A percentile compares a stretch with the other conserved stretches of the same genome.
Conservation (phyloP, 2,888 invertebrate genomes). For the Empis stercorea region DNA sequence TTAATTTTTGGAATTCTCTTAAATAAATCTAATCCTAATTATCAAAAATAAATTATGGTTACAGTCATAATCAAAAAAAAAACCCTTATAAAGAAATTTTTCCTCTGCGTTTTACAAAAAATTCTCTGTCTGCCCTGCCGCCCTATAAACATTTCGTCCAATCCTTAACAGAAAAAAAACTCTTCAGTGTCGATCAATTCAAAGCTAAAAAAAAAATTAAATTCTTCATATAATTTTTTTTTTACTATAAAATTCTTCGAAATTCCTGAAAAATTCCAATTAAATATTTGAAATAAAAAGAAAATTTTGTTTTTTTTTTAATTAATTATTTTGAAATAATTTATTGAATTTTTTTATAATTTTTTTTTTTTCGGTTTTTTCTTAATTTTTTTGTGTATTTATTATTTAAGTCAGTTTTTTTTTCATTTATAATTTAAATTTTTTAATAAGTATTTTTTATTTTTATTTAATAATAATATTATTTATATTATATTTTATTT, state of each 20-base stretch:
- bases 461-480: constrained; percentile 6
- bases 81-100: too few species aligned
- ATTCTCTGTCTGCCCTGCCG: too few species aligned
- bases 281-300: too few species aligned
- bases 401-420: not conserved
- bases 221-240: not conserved
- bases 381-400: not conserved
- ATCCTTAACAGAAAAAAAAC: not conserved
- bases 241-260: not conserved
- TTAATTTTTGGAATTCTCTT: too few species aligned
- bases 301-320: not conserved
- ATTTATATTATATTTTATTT: not conserved
- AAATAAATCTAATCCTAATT: too few species aligned
- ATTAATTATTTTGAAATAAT: constrained; percentile 1
- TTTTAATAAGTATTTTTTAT: constrained; percentile 7
- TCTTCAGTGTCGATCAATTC: not conserved
- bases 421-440: not conserved
- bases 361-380: not conserved
- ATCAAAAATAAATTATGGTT: too few species aligned
- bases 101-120: too few species aligned
- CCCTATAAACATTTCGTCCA: too few species aligned
- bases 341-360: not conserved
- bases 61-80: too few species aligned
- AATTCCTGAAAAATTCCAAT: not conserved
- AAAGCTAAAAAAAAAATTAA: too few species aligned